Conservation (phyloP, 53 echinoderm and acorn worm species). For the Zoroaster sp. region DNA sequence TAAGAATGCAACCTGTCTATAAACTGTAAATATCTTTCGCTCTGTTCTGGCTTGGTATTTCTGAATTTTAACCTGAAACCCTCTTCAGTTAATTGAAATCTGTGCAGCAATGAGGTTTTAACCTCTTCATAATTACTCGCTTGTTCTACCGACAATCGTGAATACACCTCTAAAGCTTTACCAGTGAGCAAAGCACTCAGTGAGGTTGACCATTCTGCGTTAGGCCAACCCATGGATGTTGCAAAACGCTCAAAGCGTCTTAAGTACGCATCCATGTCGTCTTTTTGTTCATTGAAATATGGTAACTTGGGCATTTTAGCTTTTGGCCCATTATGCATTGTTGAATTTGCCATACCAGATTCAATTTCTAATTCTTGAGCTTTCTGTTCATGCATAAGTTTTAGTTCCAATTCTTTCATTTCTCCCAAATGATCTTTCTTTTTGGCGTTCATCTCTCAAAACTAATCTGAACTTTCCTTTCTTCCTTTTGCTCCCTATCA, state of each 20-base stretch:
- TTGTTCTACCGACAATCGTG: constrained; percentile 48
- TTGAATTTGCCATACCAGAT: neutral
- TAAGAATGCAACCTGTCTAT: constrained; percentile 37
- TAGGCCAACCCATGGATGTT: constrained; percentile 34
- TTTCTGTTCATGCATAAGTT: neutral
- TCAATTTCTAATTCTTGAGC: neutral
- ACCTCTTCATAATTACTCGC: constrained; percentile 38
- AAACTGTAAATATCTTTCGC: constrained; percentile 56
- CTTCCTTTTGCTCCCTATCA: neutral
- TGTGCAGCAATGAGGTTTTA: constrained; percentile 41
- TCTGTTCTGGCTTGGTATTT: constrained; percentile 21
- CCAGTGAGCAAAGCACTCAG: constrained; percentile 65
- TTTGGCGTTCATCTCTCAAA: neutral
- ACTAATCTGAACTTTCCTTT: neutral
- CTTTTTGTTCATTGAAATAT: constrained; percentile 62
- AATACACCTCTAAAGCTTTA: constrained; percentile 63
- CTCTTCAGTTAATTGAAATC: constrained; percentile 59
- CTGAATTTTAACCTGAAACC: constrained; percentile 65
- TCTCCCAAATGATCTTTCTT: neutral
- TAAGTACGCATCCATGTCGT: constrained; percentile 71
- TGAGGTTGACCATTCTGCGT: constrained; percentile 50
- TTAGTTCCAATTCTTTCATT: neutral
- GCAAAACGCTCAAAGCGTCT: constrained; percentile 69
- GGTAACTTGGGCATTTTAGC: constrained; percentile 62
- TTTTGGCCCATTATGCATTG: neutral